Conservation (phyloP, 2,888 invertebrate genomes). For the Dendrolimus pini region DNA sequence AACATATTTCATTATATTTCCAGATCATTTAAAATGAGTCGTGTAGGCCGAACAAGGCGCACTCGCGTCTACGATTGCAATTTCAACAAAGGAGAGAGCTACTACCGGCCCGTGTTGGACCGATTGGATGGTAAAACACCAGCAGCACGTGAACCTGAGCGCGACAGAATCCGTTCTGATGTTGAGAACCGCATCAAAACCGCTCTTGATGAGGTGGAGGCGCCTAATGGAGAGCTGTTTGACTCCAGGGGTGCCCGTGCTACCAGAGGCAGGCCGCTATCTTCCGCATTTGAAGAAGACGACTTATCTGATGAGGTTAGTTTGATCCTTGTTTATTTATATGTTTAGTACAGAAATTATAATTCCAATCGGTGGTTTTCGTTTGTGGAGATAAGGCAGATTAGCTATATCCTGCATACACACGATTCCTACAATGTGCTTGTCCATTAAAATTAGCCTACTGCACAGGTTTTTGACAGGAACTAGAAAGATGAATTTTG, state of each 20-base stretch:
- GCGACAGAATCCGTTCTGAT: slow-evolving; percentile 46
- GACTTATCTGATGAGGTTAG: slow-evolving; percentile 71
- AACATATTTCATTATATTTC: neutral
- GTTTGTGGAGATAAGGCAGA: no score
- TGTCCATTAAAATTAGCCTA: no score
- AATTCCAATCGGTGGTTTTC: no score
- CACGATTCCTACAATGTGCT: no score
- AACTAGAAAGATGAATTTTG: no score
- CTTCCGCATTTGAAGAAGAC: slow-evolving; percentile 62
- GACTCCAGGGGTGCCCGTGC: slow-evolving; percentile 79
- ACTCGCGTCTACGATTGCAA: slow-evolving; percentile 92
- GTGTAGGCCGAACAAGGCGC: slow-evolving; percentile 79
- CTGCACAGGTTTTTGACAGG: no score
- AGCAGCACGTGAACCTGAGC: slow-evolving; percentile 46
- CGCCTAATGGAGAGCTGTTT: slow-evolving; percentile 74
- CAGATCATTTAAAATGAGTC: slow-evolving; percentile 37
- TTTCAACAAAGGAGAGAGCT: slow-evolving; percentile 89
- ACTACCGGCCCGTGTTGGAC: slow-evolving; percentile 87
- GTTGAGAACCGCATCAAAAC: slow-evolving; percentile 55
- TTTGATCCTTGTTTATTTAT: slow-evolving; percentile 6
- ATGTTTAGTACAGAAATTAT: no score
- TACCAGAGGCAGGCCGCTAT: slow-evolving; percentile 56
- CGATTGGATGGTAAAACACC: slow-evolving; percentile 81
- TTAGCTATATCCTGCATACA: no score
- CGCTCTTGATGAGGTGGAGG: slow-evolving; percentile 48